Base-by-base conservation (phyloP, 2,888 invertebrate species). In the Aleiodes testaceus region DNA sequence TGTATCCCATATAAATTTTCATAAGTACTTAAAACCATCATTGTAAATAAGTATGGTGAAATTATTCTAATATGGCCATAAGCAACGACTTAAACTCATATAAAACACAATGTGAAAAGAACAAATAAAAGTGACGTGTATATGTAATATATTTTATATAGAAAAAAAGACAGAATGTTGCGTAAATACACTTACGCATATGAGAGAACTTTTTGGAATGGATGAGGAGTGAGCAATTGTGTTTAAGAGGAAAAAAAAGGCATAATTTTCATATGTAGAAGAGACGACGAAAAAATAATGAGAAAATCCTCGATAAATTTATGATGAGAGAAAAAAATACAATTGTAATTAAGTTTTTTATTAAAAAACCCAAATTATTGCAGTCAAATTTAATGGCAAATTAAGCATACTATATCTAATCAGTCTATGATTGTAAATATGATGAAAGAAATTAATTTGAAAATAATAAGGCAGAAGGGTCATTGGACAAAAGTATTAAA, bases 81-180 rank as follows among this genome's bases (percentile, higher is more conserved):
- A 59, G 59, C 59, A 59, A 59, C 59, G 59, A 59, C 42, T 59
- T 59, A 36, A 59, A 59, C 42, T 59, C 36, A 42, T 16, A 26
- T 5, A 26, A 42, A 30, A 59, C 6, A 59, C 59, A 20, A 59
- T 42, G 18, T 59, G 59, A 59, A 59, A 36, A 30, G 18, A 36
- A 36, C 36, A 36, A 36, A 36, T 36, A 16, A 59, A 59, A 16
- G 16, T 14, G 14, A 59, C 30, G 59, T 59, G 59, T 59, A 59
- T 14, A 59, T 59, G 59, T 59, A 59, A 59, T 59, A 59, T 59
- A 59, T 59, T 59, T 59, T 59, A 59, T 59, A 59, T 59, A 59
- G 59, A 59, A 30, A 42, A 42, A 53, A 53, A 18, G 11, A 45
- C 5, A n/a, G 12, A 16, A 55, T 30, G 30, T 16, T 36, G 59